Evolutionary conservation across 2,888 invertebrate genomes (phyloP), one percentile per base, ranked within the genome.

Genomic region (Nemotelus nigrinus): DNA sequence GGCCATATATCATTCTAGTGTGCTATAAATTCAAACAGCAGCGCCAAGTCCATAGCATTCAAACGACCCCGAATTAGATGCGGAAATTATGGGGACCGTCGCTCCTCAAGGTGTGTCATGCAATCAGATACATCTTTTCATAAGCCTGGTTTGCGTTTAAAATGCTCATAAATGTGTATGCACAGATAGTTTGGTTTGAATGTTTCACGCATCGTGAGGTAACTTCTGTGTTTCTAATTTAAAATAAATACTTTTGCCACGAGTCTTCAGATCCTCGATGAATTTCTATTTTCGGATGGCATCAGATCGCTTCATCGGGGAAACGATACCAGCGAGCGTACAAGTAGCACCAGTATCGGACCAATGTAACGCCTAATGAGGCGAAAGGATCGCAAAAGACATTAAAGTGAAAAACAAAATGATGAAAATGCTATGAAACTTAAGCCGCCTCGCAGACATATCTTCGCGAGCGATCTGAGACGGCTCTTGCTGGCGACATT

Each of bases 41-140:
- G 65, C 10, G 45, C 4, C 44, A 44, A 65, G 8, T 65, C 7
- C 45, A 43, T 25, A 65, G 41, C 45, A 65, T 47, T 44, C 45
- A 45, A 25, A 65, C 10, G 65, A n/a, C 45, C n/a, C 65, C 10
- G 65, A 65, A 39, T 41, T 45, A 65, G 65, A 65, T 65, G 65
- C 65, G 65, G 65, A 65, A 65, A 65, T 65, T 45, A 65, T 65
- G 65, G 65, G 10, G 41, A 41, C 65, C 47, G 47, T 47, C 65
- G 45, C 65, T 44, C 45, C 41, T 65, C 65, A 65, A 65, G 65
- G 65, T 65, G 65, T 65, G 47, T 41, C 63, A 43, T 63, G 41
- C 50, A 25, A 25, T 25, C 25, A 25, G 25, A 25, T 25, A 25
- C 25, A 25, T 25, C 25, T 25, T 25, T 25, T 25, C 25, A 25